Evolutionary conservation across 2,797 vertebrate species (phyloP).

Genomic region (Pipistrellus kuhlii): DNA sequence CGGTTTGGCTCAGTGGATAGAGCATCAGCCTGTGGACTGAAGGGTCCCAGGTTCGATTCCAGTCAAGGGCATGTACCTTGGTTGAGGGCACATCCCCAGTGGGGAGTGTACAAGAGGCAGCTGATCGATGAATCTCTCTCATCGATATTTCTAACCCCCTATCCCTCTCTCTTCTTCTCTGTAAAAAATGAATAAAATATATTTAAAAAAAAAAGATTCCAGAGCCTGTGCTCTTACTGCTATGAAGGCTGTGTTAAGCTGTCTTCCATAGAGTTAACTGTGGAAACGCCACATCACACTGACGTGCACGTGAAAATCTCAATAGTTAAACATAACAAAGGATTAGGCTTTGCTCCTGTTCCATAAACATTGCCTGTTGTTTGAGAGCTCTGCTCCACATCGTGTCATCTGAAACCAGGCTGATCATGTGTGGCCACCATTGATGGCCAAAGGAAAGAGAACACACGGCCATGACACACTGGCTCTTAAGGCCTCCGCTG

Average conservation of each 20-base stretch:
- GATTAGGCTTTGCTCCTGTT: not conserved
- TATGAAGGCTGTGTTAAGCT: not conserved
- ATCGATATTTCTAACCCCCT: too few relatives aligned
- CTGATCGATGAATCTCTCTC: too few relatives aligned
- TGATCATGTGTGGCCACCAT: not conserved
- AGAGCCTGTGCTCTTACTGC: not conserved
- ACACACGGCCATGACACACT: fast-evolving
- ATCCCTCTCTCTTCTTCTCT: too few relatives aligned
- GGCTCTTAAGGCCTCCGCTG: not conserved
- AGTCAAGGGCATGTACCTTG: too few relatives aligned
- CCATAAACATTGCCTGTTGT: not conserved
- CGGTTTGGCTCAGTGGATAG: too few relatives aligned
- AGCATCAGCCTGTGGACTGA: too few relatives aligned
- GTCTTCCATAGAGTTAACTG: not conserved
- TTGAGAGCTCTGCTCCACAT: not conserved
- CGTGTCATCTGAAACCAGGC: not conserved
- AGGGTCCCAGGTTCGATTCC: too few relatives aligned
- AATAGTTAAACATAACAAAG: not conserved
- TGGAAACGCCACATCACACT: too few relatives aligned
- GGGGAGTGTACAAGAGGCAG: too few relatives aligned
- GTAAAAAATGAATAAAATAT: too few relatives aligned
- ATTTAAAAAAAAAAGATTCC: not conserved
- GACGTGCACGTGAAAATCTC: not conserved
- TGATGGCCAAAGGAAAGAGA: not conserved
- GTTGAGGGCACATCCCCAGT: too few relatives aligned